Evolutionary conservation across 2,113 vertebrate genomes (phyloP).

Genomic region (Eulacestoma nigropectus): DNA sequence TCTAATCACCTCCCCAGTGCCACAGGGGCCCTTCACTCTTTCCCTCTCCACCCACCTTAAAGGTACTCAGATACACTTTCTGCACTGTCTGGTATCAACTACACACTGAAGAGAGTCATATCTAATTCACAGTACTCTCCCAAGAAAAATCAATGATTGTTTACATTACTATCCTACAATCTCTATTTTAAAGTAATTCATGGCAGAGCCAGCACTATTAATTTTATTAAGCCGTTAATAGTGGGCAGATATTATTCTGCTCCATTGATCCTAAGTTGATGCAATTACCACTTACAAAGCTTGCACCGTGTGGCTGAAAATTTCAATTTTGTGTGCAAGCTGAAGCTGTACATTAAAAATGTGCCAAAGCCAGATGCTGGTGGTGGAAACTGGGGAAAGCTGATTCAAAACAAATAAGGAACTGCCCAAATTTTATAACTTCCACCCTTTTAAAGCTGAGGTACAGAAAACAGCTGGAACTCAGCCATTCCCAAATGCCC

Average conservation of each 20-base stretch:
- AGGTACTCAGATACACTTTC: background rate
- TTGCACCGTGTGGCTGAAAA: background rate
- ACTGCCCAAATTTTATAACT: background rate
- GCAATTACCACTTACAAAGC: conserved; percentile 55
- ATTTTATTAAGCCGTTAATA: conserved; percentile 62
- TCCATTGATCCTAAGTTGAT: conserved; percentile 61
- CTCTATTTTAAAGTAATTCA: conserved; percentile 67
- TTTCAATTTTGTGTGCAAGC: conserved; percentile 30
- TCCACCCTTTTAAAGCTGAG: background rate
- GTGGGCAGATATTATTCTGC: conserved; percentile 61
- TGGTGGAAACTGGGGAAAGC: background rate
- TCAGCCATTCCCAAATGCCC: background rate
- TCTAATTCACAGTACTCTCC: conserved; percentile 29
- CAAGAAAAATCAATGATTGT: conserved; percentile 62
- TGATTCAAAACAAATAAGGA: background rate
- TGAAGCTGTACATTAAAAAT: background rate
- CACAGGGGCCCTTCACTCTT: background rate
- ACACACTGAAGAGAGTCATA: background rate
- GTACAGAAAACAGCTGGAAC: background rate
- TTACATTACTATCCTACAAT: conserved; percentile 55
- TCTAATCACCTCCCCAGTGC: background rate
- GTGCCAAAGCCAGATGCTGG: background rate
- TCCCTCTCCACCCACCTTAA: background rate
- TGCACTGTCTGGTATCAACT: conserved; percentile 1
- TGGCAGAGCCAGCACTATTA: conserved; percentile 24